Conservation (phyloP, 2,888 invertebrate genomes). For the Zaprionus lineosus region DNA sequence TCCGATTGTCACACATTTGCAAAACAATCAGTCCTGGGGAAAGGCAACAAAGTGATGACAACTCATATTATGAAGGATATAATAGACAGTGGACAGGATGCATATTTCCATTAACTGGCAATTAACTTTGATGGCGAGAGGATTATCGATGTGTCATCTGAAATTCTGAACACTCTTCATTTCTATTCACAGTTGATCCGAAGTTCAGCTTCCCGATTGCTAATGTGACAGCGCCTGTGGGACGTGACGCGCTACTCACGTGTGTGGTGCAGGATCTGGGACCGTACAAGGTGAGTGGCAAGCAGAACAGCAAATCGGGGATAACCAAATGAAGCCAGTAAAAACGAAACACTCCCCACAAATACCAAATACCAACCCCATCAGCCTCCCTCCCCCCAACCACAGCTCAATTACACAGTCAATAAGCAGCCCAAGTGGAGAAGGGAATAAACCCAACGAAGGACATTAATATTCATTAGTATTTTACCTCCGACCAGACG, state of each 20-base stretch:
- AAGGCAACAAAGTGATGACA: no score
- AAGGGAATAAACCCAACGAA: slow-evolving; percentile 37
- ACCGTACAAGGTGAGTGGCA: slow-evolving; percentile 87
- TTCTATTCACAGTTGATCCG: slow-evolving; percentile 85
- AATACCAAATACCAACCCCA: not conserved
- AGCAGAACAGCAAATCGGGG: no score
- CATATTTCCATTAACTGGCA: slow-evolving; percentile 23
- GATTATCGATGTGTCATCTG: slow-evolving; percentile 38
- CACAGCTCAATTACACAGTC: slow-evolving; percentile 71
- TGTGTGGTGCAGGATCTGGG: slow-evolving; percentile 88
- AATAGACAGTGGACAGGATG: not conserved
- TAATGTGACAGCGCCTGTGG: slow-evolving; percentile 88
- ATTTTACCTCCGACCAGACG: slow-evolving; percentile 54
- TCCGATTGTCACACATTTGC: not conserved
- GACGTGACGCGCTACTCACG: slow-evolving; percentile 87
- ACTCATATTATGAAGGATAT: slow-evolving; percentile 4
- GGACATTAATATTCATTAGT: slow-evolving; percentile 75
- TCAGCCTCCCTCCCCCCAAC: slow-evolving; percentile 1
- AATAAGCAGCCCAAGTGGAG: slow-evolving; percentile 72
- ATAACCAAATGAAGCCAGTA: not conserved
- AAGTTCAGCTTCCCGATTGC: slow-evolving; percentile 87
- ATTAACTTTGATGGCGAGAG: slow-evolving; percentile 34
- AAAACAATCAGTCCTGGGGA: no score
- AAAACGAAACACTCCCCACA: not conserved
- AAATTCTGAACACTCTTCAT: slow-evolving; percentile 3